Base-by-base conservation (phyloP, 2,113 vertebrate genomes). In the Crotophaga sulcirostris region DNA sequence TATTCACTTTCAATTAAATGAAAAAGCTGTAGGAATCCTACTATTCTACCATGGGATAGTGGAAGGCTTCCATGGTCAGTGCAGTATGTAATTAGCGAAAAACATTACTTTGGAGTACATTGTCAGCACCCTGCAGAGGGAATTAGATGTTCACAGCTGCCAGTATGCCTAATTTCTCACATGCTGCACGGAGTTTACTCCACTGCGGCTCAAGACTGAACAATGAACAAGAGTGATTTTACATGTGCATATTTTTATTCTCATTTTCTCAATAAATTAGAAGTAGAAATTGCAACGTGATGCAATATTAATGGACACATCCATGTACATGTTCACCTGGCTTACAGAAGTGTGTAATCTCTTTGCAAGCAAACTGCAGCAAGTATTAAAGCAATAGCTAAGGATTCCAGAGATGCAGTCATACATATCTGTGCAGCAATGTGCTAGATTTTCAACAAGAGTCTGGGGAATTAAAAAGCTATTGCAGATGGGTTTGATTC, bases 1-100 rank as follows among this genome's bases (percentile, higher is more conserved):
- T 54, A 40, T 49, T 80, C 75, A 83, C 14, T 96, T 97, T 88
- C 94, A 95, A 75, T 96, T 96, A 96, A 89, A 68, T 44, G n/a
- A 36, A 70, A 95, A 93, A 79, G 34, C 84, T 3, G 6, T 18
- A 68, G 25, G 73, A 90, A 76, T 78, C 58, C 59, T 83, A 16
- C 63, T 76, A 24, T 36, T 69, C 17, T 83, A 36, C 56, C 66
- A 28, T 38, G 80, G 78, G 84, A 74, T 10, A 44, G 11, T 7
- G 21, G 36, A 84, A 93, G 38, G 33, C 9, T 95, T 80, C 75
- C 88, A 76, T 75, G 76, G 80, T 58, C 78, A 93, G 45, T 87
- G 58, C 58, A 52, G 58, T 26, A 8, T 33, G 54, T 67, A 94
- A 90, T 94, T 85, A 97, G 64, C 47, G 36, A 60, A 83, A 54